Base-by-base conservation (phyloP, 2,888 invertebrate species). In the Nycteola revayana region DNA sequence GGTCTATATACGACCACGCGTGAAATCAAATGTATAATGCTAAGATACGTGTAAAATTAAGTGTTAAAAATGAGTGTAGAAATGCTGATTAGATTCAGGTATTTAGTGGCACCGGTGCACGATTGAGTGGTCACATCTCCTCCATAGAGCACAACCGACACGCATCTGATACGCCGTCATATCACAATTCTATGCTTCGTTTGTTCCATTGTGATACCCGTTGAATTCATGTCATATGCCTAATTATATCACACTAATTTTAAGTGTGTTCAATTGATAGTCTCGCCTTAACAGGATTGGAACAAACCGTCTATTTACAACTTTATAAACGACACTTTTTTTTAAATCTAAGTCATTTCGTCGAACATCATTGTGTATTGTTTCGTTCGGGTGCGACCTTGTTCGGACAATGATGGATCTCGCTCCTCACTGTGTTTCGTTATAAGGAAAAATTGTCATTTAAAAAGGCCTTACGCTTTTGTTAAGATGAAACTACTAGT, bases 51-150 rank as follows among this genome's bases (percentile, higher is more conserved):
- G 82, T 84, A 81, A 86, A 88, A 88, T 86, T 78, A 83, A 84
- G 81, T 88, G 87, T 88, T 87, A 82, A 86, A 86, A 88, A 87
- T 87, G 66, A 83, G 87, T 88, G 86, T 88, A 86, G 78, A 75
- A 87, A 88, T 87, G 85, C 67, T 88, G 87, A 88, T 88, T 88
- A 83, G 88, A 75, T 78, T 50, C 87, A 88, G 88, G 87, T 87
- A 84, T 87, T 86, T 87, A 86, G 82, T 68, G 62, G 69, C 47
- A 61, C 60, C 64, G 67, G 59, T 51, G 62, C 54, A 47, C 71
- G 78, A 84, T 83, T 74, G 79, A 84, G 83, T 64, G 75, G 82
- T 83, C 82, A 83, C 82, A 83, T 81, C 80, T 72, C 64, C 37
- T 44, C 60, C 68, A 70, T 70, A 74, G 66, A 72, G 65, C 69